Percentiles rank a stretch among this genome's conserved stretches.
Evolutionary conservation across 2,888 invertebrate species (phyloP).

Genomic region (Idaea straminata): DNA sequence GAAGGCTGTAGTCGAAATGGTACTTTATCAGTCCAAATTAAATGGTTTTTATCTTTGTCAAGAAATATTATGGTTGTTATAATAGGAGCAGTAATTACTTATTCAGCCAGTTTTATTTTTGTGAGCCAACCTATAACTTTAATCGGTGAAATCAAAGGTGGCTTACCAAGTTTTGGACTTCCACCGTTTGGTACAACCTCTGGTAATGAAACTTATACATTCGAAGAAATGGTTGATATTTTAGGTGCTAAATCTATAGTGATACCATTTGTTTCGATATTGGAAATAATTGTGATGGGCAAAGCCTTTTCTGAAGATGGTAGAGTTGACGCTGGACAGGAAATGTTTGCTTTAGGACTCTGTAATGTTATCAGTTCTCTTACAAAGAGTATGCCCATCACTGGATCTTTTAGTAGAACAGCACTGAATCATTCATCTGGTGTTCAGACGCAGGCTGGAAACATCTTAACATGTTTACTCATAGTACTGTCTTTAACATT

Average conservation of each 20-base stretch:
- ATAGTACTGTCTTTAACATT: constrained; percentile 89
- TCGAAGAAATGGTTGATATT: constrained; percentile 81
- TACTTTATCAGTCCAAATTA: constrained; percentile 63
- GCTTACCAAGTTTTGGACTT: constrained; percentile 82
- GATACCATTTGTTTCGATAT: constrained; percentile 84
- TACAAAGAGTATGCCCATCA: constrained; percentile 91
- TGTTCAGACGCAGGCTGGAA: constrained; percentile 90
- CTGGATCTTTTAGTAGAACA: constrained; percentile 91
- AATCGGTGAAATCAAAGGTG: constrained; percentile 83
- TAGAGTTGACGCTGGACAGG: constrained; percentile 93
- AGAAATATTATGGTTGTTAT: constrained; percentile 90
- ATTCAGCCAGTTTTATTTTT: constrained; percentile 42
- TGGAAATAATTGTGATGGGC: constrained; percentile 86
- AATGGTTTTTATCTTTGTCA: constrained; percentile 84
- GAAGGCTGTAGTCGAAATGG: constrained; percentile 72
- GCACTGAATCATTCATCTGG: constrained; percentile 95
- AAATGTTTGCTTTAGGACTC: constrained; percentile 91
- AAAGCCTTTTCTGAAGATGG: constrained; percentile 89
- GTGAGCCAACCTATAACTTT: constrained; percentile 80
- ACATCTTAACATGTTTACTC: constrained; percentile 85
- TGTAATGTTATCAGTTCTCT: constrained; percentile 92
- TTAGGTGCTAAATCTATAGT: constrained; percentile 82
- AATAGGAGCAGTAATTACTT: constrained; percentile 83
- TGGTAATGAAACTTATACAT: constrained; percentile 80
- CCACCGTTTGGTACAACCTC: constrained; percentile 84